A percentile compares a stretch with the other conserved stretches of the same genome.
phyloP scores from a whole-genome alignment of 2,888 invertebrate species.

The Augiades crinisus region DNA sequence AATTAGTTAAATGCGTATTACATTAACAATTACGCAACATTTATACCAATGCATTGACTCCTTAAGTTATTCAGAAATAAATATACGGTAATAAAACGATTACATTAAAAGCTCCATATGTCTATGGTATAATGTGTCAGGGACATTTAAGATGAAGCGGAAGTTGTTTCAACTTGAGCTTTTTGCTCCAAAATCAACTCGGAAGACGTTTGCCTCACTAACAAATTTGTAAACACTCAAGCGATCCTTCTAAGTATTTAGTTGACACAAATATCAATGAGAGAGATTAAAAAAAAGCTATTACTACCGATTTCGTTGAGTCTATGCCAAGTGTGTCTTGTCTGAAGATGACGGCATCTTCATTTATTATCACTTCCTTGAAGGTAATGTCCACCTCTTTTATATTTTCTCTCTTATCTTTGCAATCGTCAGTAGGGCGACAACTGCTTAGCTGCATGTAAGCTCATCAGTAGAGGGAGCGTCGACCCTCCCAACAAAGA shows the following conservation, averaged over 20 bases:
- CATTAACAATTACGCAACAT: too few relatives aligned
- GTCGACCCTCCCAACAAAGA: conserved; percentile 45
- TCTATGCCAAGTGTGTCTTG: too few relatives aligned
- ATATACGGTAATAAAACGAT: conserved; percentile 1
- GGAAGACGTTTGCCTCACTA: background rate
- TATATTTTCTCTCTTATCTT: background rate
- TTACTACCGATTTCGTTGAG: background rate
- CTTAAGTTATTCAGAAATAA: conserved; percentile 1
- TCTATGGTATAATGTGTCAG: background rate
- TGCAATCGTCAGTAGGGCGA: background rate
- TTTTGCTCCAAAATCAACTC: background rate
- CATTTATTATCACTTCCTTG: too few relatives aligned
- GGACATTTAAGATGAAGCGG: background rate
- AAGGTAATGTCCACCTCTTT: background rate
- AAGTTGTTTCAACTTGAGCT: conserved; percentile 2
- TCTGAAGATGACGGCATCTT: too few relatives aligned
- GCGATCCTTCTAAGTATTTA: too few relatives aligned
- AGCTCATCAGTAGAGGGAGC: conserved; percentile 18
- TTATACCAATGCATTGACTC: too few relatives aligned
- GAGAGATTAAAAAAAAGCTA: background rate
- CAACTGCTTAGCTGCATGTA: conserved; percentile 3
- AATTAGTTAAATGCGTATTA: too few relatives aligned
- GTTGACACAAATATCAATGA: background rate
- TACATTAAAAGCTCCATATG: conserved; percentile 4
- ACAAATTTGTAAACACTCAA: background rate